Evolutionary conservation across 30 jellyfish, hydroid and myxozoan species (phyloP).

Genomic region (Pelagia noctiluca): DNA sequence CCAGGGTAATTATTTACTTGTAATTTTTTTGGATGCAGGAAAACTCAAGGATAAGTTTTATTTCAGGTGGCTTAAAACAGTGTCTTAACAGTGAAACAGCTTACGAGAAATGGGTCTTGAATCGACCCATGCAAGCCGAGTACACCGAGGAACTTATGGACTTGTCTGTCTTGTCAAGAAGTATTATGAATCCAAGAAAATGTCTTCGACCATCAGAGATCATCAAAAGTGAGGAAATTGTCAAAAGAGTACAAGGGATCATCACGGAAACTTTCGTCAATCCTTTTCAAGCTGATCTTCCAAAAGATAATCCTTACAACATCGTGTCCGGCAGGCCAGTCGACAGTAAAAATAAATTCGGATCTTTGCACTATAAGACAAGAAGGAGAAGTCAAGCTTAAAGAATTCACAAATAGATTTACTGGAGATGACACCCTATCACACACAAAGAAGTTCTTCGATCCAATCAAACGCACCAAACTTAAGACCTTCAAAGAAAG

Average conservation of each 20-base stretch:
- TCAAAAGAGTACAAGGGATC: background rate
- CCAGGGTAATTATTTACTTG: conserved; percentile 3
- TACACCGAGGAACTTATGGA: background rate
- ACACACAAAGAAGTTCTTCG: background rate
- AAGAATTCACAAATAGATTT: conserved; percentile 5
- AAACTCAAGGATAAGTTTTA: background rate
- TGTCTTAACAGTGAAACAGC: background rate
- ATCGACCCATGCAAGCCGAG: conserved; percentile 33
- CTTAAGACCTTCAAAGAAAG: conserved; percentile 2
- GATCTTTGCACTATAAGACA: background rate
- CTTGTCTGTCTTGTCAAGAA: conserved; percentile 3
- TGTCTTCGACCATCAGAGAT: conserved; percentile 25
- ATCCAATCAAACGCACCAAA: conserved; percentile 2
- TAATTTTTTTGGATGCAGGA: conserved; percentile 2
- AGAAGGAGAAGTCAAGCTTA: background rate
- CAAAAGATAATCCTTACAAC: background rate
- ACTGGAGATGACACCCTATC: background rate
- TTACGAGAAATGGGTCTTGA: conserved; percentile 24
- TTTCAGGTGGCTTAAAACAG: conserved; percentile 33
- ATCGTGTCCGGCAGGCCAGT: conserved; percentile 23
- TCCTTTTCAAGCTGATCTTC: conserved; percentile 14
- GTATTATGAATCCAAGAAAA: conserved; percentile 13
- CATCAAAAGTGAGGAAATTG: background rate
- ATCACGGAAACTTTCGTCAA: conserved; percentile 12
- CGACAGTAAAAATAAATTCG: background rate